Evolutionary conservation across 1,140 invertebrate genomes (phyloP).

Genomic region (Tetraneura akinire): DNA sequence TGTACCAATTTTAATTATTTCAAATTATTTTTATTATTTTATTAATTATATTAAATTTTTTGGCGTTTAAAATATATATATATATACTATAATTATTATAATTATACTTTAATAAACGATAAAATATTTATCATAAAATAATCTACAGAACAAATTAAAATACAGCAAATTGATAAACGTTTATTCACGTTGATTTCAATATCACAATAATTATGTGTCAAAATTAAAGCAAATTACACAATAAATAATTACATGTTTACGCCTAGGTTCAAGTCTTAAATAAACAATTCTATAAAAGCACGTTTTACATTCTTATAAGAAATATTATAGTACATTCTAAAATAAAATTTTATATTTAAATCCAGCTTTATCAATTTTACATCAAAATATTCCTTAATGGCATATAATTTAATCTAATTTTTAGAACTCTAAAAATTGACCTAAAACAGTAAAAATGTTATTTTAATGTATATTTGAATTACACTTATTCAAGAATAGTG

Average conservation of each 20-base stretch:
- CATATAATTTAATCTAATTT: conserved; percentile 12
- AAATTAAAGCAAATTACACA: conserved; percentile 40
- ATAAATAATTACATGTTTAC: neutral
- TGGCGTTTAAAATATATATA: too few relatives aligned
- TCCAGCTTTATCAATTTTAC: neutral
- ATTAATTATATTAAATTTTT: too few relatives aligned
- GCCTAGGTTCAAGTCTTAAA: conserved; percentile 5
- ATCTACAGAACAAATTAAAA: neutral
- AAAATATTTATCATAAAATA: too few relatives aligned
- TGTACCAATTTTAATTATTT: too few relatives aligned
- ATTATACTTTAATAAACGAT: too few relatives aligned
- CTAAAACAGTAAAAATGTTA: neutral
- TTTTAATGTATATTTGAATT: neutral
- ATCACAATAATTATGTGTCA: conserved; percentile 16
- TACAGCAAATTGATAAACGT: conserved; percentile 29
- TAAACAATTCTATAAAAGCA: conserved; percentile 25
- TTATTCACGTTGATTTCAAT: conserved; percentile 28
- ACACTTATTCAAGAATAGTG: neutral
- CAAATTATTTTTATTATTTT: too few relatives aligned
- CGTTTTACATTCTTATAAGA: neutral
- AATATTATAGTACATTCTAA: neutral
- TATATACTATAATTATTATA: too few relatives aligned
- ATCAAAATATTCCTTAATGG: neutral
- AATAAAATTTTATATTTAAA: conserved; percentile 8
- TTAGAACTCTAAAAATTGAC: neutral